Percentiles rank a stretch among this genome's conserved stretches.
Conservation (phyloP, 1,140 invertebrate species). For the Stratiolaelaps scimitus region DNA sequence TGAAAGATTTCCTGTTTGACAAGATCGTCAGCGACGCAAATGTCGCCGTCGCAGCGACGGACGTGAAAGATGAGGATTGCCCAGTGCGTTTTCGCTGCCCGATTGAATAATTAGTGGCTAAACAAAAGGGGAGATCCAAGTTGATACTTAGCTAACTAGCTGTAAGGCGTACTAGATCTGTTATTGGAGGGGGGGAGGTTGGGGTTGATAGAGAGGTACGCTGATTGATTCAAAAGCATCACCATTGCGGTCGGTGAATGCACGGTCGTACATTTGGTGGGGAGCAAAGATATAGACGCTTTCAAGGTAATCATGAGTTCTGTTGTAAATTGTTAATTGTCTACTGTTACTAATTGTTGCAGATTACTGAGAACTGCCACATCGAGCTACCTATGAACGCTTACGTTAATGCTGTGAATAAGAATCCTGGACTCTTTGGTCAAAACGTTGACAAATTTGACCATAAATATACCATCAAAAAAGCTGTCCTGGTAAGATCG, state of each 20-base stretch:
- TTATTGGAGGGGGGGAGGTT: no score
- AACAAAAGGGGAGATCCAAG: no score
- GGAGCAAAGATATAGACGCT: no score
- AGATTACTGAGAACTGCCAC: slow-evolving; percentile 6
- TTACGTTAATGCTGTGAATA: slow-evolving; percentile 8
- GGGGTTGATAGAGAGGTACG: no score
- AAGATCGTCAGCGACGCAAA: slow-evolving; percentile 13
- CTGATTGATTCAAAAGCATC: no score
- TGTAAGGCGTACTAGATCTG: no score
- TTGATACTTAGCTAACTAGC: no score
- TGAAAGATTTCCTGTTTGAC: slow-evolving; percentile 23
- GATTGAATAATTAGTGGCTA: no score
- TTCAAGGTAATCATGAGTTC: no score
- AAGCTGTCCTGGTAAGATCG: background rate
- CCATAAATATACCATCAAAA: slow-evolving; percentile 11
- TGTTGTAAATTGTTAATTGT: no score
- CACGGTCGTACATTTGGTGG: no score
- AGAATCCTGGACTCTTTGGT: slow-evolving; percentile 6
- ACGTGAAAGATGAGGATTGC: slow-evolving; percentile 20
- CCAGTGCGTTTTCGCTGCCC: background rate
- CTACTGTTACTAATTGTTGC: background rate
- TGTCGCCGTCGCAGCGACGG: slow-evolving; percentile 15
- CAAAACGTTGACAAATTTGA: background rate
- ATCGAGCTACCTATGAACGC: slow-evolving; percentile 23
- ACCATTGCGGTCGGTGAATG: no score